Evolutionary conservation across 1,140 invertebrate species (phyloP), one percentile per base, ranked within the genome.

Genomic region (Nephotettix cincticeps): DNA sequence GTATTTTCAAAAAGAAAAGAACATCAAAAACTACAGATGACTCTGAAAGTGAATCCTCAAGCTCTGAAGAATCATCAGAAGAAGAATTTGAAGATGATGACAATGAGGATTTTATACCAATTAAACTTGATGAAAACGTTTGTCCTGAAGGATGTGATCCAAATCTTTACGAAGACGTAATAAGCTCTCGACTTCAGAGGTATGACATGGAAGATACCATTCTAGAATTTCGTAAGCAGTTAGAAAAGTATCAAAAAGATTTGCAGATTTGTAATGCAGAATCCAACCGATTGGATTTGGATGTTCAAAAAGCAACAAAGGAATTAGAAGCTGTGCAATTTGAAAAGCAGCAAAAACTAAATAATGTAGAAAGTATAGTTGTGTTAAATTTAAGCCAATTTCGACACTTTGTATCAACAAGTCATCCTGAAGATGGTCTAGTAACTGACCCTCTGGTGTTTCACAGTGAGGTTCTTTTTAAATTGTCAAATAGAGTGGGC

Each of bases 311-410:
- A 4, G 11, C 6, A 4, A 61, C 21, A 14, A 27, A 61, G 56
- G 56, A 61, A 28, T 61, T 29, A 2, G 56, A 61, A 28, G 25
- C 13, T 4, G 9, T 61, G 2, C 56, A 61, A 25, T 61, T 61
- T 61, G 56, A 61, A 23, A 61, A 61, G 25, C 56, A 61, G 25
- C 56, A 61, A 23, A 61, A 61, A 28, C 56, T 61, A 23, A 61
- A 61, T 25, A 25, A 61, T 61, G 23, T 61, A 9, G 56, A 61
- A 23, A 27, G 23, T 27, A 23, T 61, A 23, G 56, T 61, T 14
- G 56, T 61, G 56, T n/a, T 61, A 13, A 61, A 61, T 28, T 23
- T 61, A 23, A 61, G 56, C 23, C 56, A 61, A 25, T 61, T 61
- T 23, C 13, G 56, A 1, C 56, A 61, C 25, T 61, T 61, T 28